Conservation (phyloP, 2,113 vertebrate species). For the Blennius ocellaris region DNA sequence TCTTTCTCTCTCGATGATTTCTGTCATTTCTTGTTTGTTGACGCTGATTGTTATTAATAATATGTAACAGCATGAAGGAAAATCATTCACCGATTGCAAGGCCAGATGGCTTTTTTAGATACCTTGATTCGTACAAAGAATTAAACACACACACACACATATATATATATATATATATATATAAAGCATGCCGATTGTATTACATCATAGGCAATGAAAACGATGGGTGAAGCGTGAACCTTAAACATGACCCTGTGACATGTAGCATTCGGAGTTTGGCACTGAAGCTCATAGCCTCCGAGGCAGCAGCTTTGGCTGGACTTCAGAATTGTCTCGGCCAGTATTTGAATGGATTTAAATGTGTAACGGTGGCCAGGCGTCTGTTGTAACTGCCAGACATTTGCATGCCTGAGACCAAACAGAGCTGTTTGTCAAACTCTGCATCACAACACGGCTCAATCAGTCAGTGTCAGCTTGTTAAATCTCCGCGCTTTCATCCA, state of each 20-base stretch:
- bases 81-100: constrained; percentile 6
- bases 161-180: no score
- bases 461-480: constrained; percentile 39
- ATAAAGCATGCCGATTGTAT: no score
- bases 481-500: not conserved
- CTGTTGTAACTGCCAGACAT: constrained; percentile 57
- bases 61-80: not conserved
- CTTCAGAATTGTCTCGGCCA: constrained; percentile 20
- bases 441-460: constrained; percentile 32
- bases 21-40: constrained; percentile 16
- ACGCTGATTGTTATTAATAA: constrained; percentile 40
- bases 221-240: constrained; percentile 3
- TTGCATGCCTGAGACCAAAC: constrained; percentile 58
- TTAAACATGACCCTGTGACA: constrained; percentile 27
- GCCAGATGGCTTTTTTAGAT: constrained; percentile 9
- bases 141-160: constrained; percentile 10
- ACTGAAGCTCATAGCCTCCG: not conserved
- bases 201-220: not conserved
- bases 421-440: constrained; percentile 25
- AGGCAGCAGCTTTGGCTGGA: constrained; percentile 5
- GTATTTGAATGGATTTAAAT: constrained; percentile 76
- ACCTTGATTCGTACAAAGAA: not conserved
- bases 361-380: constrained; percentile 28
- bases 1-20: not conserved
- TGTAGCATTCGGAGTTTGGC: constrained; percentile 4